phyloP scores from a whole-genome alignment of 92 coral and sea anemone species.

The Pocillopora meandrina region DNA sequence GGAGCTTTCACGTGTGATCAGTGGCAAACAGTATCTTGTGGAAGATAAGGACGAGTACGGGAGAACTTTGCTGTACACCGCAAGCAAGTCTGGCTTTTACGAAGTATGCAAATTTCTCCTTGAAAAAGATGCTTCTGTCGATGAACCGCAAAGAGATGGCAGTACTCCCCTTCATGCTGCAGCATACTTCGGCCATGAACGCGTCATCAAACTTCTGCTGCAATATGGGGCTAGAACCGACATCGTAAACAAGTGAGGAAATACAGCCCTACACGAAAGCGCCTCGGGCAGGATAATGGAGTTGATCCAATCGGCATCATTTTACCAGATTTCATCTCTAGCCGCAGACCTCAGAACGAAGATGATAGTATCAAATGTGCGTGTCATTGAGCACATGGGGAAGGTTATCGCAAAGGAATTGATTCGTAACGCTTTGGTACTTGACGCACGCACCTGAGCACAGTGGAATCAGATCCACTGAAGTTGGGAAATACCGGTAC shows the following conservation, averaged over 20 bases:
- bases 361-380: conserved; percentile 35
- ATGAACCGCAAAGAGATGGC: conserved; percentile 51
- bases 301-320: conserved; percentile 44
- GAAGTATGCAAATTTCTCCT: conserved; percentile 52
- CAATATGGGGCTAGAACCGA: conserved; percentile 56
- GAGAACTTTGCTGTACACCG: conserved; percentile 51
- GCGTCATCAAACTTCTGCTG: conserved; percentile 52
- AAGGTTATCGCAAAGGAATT: conserved; percentile 58
- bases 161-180: conserved; percentile 74
- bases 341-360: conserved; percentile 32
- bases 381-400: conserved; percentile 24
- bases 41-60: conserved; percentile 47
- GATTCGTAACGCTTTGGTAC: conserved; percentile 29
- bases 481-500: conserved; percentile 59
- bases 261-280: conserved; percentile 51
- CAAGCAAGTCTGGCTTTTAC: conserved; percentile 67
- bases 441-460: conserved; percentile 45
- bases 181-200: conserved; percentile 57
- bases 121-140: conserved; percentile 46
- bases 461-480: conserved; percentile 22
- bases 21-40: background rate
- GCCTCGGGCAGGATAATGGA: conserved; percentile 5
- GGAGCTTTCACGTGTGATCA: conserved; percentile 34
- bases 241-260: conserved; percentile 42
- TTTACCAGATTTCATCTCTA: conserved; percentile 42